Base-by-base conservation (phyloP, 2,113 vertebrate genomes). In the Formicarius rufipectus region DNA sequence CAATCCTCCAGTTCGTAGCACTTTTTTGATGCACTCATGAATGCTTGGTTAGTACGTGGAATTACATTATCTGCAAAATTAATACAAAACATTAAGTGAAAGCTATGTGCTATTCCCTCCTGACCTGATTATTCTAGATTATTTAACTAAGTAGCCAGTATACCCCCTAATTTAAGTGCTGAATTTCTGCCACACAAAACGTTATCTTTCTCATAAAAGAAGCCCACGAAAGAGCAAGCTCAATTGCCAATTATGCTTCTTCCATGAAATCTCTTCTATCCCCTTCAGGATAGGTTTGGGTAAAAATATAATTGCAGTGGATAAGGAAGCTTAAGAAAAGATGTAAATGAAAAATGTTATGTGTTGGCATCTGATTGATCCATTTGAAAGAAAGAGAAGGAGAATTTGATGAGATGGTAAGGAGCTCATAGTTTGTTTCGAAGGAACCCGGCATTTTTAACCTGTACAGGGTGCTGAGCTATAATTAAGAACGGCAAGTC, bases 341-440 rank as follows among this genome's bases (percentile, higher is more conserved):
- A 94, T 88, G 30, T 90, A 97, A 97, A 96, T 94, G 96, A 84
- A 97, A 96, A 96, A 91, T 52, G 73, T 95, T 97, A 85, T 84
- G 68, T 96, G 96, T 95, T 95, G 95, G 84, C 97, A 96, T 88
- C 84, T 97, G 90, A 95, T 95, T 95, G 96, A 97, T 97, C 97
- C 95, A 71, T 89, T 87, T 93, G 81, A 97, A 97, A 89, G 86
- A 76, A 96, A 74, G 79, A 88, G 95, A 94, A 95, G 80, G 85
- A 87, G 94, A 96, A 96, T 94, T 78, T 97, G 95, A 96, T 0
- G 75, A 95, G 92, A 47, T 93, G 87, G 73, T 74, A 88, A 82
- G 91, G 93, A 95, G 96, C 91, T 80, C 86, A 86, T 79, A 62
- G 90, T 52, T 93, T 90, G 55, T 94, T 96, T 94, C 72, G 77